A percentile compares a stretch with the other conserved stretches of the same genome.
These are phyloP conservation scores for Melanotaenia parkinsoni DNA, from an alignment of 2,797 vertebrate species.

Conservation along the genomic window DNA sequence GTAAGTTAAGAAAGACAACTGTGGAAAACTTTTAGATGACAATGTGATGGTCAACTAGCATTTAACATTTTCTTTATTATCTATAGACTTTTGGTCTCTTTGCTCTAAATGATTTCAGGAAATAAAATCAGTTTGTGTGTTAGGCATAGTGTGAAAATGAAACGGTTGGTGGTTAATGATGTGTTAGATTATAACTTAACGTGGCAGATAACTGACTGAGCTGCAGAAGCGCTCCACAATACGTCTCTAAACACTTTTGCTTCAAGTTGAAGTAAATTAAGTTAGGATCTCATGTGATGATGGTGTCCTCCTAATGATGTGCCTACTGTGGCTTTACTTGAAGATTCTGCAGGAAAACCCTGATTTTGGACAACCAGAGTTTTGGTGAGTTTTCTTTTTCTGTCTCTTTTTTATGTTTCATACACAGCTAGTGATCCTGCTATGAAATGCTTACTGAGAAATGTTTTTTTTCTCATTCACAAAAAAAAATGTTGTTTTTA, in stretches of 20 bases:
- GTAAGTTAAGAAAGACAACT: slow-evolving; percentile 4
- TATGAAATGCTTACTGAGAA: too few species aligned
- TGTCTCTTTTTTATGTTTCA: not conserved
- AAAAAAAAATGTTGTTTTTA: not conserved
- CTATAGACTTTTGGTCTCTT: too few species aligned
- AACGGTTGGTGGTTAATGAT: not conserved
- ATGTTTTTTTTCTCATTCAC: not conserved
- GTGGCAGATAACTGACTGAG: not conserved
- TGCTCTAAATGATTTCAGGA: too few species aligned
- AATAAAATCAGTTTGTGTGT: too few species aligned
- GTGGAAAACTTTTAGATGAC: too few species aligned
- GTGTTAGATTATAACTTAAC: not conserved
- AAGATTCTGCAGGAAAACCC: slow-evolving; percentile 1
- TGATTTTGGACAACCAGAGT: not conserved
- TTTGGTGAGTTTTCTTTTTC: slow-evolving; percentile 40
- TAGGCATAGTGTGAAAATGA: too few species aligned
- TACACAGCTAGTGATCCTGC: not conserved
- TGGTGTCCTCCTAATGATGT: slow-evolving; percentile 28
- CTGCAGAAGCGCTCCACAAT: not conserved
- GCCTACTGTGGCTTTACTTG: slow-evolving; percentile 10
- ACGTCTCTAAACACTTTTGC: not conserved
- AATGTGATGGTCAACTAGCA: not conserved
- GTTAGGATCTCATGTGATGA: slow-evolving; percentile 71
- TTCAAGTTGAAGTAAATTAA: slow-evolving; percentile 53
- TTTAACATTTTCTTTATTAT: not conserved